Evolutionary conservation across 2,888 invertebrate genomes (phyloP), one percentile per base, ranked within the genome.

Genomic region (Apodemia mormo): DNA sequence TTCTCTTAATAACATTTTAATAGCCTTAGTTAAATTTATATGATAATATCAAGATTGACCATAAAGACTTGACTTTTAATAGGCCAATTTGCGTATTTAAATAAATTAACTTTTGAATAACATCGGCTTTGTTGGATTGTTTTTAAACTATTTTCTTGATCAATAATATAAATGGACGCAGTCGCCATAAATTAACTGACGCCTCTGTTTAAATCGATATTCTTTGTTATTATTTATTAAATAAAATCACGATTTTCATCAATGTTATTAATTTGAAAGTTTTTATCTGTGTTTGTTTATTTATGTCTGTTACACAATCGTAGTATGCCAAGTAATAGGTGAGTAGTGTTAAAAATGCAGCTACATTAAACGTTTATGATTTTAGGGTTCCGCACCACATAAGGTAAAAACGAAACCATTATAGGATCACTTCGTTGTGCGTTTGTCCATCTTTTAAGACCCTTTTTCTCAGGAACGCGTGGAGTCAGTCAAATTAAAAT

Each of bases 21-120:
- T 68, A 65, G 68, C 65, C 40, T 61, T 61, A 61, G 65, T 68
- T 68, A 68, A 68, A 68, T 68, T 68, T 68, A 68, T 68, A 68
- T 68, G 68, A 52, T 68, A 68, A 68, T 68, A 65, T 68, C 54
- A 54, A 49, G 64, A 65, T 61, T 61, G 68, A 68, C 33, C 68
- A 68, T 68, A 68, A 68, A 68, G 68, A 61, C 49, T 65, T 65
- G 65, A 65, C 65, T 65, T 65, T 65, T 68, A 68, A 68, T 68
- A 65, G 68, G 29, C 65, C 68, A 65, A 68, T 68, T 68, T 68
- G 54, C 49, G 65, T 65, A 68, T 68, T 68, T 68, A 65, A 68
- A 68, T 68, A 68, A 68, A 68, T 68, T 68, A 68, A 68, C 52
- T 65, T 37, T 45, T 54, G 65, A 54, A 68, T 68, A 52, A 65